Conservation (phyloP, 2,888 invertebrate genomes). For the Malthinus seriepunctatus region DNA sequence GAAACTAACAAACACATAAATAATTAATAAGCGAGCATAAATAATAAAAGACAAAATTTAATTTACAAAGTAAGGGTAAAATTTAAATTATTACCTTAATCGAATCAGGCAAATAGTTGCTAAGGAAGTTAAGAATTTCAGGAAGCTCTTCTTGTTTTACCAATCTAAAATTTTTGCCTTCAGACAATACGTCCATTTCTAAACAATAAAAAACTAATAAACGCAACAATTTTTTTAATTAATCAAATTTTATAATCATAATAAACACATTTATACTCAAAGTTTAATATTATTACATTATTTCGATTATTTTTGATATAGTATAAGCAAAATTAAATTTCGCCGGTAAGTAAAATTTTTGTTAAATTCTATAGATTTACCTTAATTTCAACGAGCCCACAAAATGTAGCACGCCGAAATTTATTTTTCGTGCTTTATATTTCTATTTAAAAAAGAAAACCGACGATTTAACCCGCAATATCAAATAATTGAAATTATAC, state of each 20-base stretch:
- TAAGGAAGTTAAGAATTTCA: constrained; percentile 77
- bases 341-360: neutral
- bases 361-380: constrained; percentile 10
- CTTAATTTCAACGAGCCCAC: constrained; percentile 16
- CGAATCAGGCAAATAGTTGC: constrained; percentile 82
- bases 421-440: constrained; percentile 5
- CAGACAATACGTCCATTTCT: constrained; percentile 86
- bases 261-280: neutral
- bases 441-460: neutral
- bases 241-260: neutral
- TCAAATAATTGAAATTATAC: constrained; percentile 10
- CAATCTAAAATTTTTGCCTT: constrained; percentile 87
- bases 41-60: neutral
- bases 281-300: neutral
- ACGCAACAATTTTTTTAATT: neutral
- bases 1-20: too few species aligned
- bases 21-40: neutral
- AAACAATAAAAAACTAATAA: constrained; percentile 46
- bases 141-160: constrained; percentile 84
- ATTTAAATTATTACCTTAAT: constrained; percentile 67
- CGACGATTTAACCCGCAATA: neutral
- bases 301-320: neutral
- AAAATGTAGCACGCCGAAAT: constrained; percentile 19
- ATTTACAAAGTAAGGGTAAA: neutral
- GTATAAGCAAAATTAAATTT: neutral